Conservation (phyloP, 2,888 invertebrate species). For the Malthinus seriepunctatus region DNA sequence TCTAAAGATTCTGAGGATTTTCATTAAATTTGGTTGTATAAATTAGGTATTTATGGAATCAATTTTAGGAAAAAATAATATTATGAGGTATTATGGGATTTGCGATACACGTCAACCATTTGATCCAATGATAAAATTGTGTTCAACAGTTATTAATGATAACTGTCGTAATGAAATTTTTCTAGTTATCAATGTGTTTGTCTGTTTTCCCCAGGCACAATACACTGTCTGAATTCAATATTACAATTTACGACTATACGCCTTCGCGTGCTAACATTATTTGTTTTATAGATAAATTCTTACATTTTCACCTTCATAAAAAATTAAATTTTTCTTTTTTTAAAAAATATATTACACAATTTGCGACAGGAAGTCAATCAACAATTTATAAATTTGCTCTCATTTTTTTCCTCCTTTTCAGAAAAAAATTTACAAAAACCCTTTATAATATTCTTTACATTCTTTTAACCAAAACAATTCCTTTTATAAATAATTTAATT, state of each 20-base stretch:
- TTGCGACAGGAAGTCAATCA: not conserved
- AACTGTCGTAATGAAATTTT: conserved; percentile 27
- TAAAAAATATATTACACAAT: no score
- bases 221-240: conserved; percentile 25
- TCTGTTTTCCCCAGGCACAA: conserved; percentile 20
- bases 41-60: not conserved
- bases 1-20: no score
- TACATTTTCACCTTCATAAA: not conserved
- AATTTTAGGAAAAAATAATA: not conserved
- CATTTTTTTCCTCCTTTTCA: not conserved
- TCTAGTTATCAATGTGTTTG: conserved; percentile 28
- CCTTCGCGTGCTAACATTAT: not conserved
- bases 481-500: conserved; percentile 9
- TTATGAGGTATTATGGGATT: not conserved
- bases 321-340: not conserved
- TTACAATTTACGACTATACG: conserved; percentile 3
- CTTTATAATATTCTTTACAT: conserved; percentile 1
- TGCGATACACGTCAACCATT: conserved; percentile 23
- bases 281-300: not conserved
- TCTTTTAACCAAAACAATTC: conserved; percentile 15
- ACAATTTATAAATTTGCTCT: not conserved
- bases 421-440: conserved; percentile 1
- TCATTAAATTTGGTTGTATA: no score
- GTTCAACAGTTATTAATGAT: conserved; percentile 28
- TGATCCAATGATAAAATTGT: conserved; percentile 29